Evolutionary conservation across 2,797 vertebrate genomes (phyloP).

Genomic region (Crocidura indochinensis): DNA sequence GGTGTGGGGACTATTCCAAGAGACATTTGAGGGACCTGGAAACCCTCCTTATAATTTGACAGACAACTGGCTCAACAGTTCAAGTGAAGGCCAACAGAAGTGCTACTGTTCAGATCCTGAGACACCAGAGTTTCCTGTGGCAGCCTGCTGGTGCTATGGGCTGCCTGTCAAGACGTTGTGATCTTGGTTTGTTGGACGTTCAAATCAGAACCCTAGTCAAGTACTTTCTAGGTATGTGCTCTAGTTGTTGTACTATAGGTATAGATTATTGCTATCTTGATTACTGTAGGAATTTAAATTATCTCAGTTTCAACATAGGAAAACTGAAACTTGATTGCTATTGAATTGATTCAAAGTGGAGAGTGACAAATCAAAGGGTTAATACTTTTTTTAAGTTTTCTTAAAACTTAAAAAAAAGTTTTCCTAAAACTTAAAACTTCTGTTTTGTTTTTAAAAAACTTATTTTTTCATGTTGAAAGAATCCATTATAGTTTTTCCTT

Average conservation of each 20-base stretch:
- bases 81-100: no score
- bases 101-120: no score
- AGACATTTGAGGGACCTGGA: no score
- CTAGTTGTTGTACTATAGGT: background rate
- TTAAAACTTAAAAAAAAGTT: background rate
- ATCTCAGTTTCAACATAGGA: background rate
- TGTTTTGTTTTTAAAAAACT: background rate
- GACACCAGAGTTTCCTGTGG: no score
- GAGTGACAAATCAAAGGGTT: background rate
- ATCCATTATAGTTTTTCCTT: background rate
- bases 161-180: no score
- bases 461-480: background rate
- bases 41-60: no score
- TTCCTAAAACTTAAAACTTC: background rate
- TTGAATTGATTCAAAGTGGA: background rate
- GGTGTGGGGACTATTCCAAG: no score
- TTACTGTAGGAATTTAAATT: background rate
- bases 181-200: no score
- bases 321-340: conserved; percentile 42
- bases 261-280: background rate
- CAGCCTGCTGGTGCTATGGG: no score
- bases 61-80: no score
- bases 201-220: no score
- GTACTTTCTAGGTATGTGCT: no score
- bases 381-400: background rate